Evolutionary conservation across 1,140 invertebrate species (phyloP), one percentile per base, ranked within the genome.

Genomic region (Neodiprion lecontei): DNA sequence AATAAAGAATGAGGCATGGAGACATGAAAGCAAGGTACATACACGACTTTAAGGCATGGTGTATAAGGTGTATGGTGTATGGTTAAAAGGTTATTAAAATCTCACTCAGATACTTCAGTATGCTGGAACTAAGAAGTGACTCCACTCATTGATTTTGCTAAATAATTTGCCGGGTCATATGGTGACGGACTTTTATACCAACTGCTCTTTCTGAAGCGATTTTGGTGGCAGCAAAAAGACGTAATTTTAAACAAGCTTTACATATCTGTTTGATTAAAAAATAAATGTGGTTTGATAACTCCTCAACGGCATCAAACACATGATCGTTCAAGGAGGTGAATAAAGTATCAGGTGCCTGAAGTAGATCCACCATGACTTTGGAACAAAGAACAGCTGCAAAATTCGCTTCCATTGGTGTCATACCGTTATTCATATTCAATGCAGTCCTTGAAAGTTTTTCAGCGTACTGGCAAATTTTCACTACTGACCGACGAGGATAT

Each of bases 171-270:
- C 23, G 48, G 5, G 72, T 73, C 48, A 73, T 28, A 48, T 68
- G 65, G 48, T 73, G 65, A 14, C 72, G 48, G 9, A 73, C 11
- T 68, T 67, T 69, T 9, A 21, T 50, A 2, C 72, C 72, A 49
- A 73, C 12, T 1, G 47, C 9, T 3, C n/a, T 23, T 67, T 73
- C 53, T 12, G 61, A 73, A 2, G 65, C 65, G 5, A 73, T 21
- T 23, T 73, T 65, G 28, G 72, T 73, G 1, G 72, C 72, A 23
- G 72, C 72, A 65, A 28, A 73, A 12, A 73, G n/a, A 1, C 72
- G 21, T 9, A 74, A 21, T n/a, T 74, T 11, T 14, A 74, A 49
- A 48, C 48, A 74, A 1, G 72, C n/a, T 47, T 68, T 67, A 28
- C 65, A 74, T n/a, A 74, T 65, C 5, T 67, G 1, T 49, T 74